Evolutionary conservation across 2,888 invertebrate species (phyloP).

Genomic region (Alentia gelatinosa): DNA sequence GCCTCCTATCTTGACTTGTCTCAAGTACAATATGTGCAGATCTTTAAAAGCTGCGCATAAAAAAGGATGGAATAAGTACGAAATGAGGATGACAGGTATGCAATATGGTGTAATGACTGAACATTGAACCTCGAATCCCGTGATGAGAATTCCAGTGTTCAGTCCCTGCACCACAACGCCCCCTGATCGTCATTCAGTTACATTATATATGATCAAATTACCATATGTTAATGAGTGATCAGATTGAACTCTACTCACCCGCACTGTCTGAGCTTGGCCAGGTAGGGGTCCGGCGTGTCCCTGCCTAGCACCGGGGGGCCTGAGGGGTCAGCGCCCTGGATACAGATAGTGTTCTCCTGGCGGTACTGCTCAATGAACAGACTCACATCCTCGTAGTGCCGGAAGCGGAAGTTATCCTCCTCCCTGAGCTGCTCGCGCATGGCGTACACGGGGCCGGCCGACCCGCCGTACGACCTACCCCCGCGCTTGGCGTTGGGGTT

Average conservation of each 20-base stretch:
- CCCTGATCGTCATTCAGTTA: no score
- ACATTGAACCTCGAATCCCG: no score
- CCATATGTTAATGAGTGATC: no score
- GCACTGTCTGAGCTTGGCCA: conserved; percentile 20
- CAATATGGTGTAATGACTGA: no score
- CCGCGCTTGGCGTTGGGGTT: neutral
- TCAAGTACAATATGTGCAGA: no score
- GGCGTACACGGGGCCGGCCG: neutral
- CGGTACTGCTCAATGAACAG: conserved; percentile 31
- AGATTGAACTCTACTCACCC: conserved; percentile 8
- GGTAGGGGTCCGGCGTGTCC: conserved; percentile 46
- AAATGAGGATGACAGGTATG: no score
- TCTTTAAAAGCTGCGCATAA: no score
- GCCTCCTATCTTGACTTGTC: no score
- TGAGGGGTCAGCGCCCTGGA: conserved; percentile 5
- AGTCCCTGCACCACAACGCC: no score
- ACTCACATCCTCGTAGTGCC: conserved; percentile 3
- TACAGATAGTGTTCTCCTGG: conserved; percentile 42
- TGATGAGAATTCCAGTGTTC: no score
- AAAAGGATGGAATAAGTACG: no score
- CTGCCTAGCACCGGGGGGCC: conserved; percentile 33
- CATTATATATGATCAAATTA: neutral
- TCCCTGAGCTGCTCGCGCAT: neutral
- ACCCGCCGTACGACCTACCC: neutral
- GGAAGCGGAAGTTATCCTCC: conserved; percentile 34